Base-by-base conservation (phyloP, 2,888 invertebrate genomes). In the Aproaerema taeniolella region DNA sequence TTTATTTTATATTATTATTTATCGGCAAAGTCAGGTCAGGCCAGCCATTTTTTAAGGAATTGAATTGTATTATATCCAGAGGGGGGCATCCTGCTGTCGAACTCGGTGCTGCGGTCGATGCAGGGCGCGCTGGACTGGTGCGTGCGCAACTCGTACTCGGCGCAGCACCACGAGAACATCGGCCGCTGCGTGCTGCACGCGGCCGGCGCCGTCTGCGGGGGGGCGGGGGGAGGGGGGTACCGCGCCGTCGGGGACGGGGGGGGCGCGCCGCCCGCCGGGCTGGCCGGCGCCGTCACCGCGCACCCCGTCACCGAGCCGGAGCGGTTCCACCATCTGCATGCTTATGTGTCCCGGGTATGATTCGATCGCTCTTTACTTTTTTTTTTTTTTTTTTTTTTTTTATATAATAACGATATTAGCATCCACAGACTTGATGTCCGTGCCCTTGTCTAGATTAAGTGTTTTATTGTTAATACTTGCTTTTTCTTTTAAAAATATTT, bases 111-210 rank as follows among this genome's bases (percentile, higher is more conserved):
- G 57, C 90, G 91, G 44, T 91, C 92, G 47, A 89, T 97, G 55
- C 91, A 93, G 58, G 87, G 86, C 30, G 91, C 93, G 68, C 81
- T 97, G 56, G 95, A 96, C 67, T 96, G 96, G 94, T 97, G 97
- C 73, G 93, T 95, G 12, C 92, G 92, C 50, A 95, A 95, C 78
- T 92, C 94, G 1, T 92, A 92, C 63, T 94, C 95, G 1, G 91
- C 92, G 47, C 92, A 91, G 55, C 93, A 94, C 63, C 94, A 94
- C 69, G 91, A 95, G 66, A 96, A 96, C 83, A 88, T 97, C 46
- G 97, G 96, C n/a, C 89, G 94, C 49, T 97, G 97, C 70, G 90
- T 94, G 50, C 77, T 92, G 46, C 92, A 94, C 72, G 91, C 93
- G 16, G 88, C 92, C 8, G 90, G 90, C 42, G 62, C 88, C 35